Conservation (phyloP, 2,113 vertebrate genomes). For the Hyla sarda region DNA sequence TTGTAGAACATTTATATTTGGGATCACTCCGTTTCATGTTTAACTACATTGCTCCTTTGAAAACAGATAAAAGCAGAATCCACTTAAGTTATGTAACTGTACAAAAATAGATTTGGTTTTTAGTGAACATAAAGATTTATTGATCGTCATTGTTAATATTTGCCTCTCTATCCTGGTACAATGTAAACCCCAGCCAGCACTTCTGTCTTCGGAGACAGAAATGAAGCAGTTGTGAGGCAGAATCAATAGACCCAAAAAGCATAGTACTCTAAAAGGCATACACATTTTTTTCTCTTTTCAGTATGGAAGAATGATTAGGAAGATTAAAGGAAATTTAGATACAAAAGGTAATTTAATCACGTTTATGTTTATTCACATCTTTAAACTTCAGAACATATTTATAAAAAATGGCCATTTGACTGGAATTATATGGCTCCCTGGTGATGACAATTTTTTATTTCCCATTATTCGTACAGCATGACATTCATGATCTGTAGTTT, state of each 20-base stretch:
- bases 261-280: constrained; percentile 16
- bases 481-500: too few species aligned
- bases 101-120: constrained; percentile 53
- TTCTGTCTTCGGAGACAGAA: constrained; percentile 37
- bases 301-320: constrained; percentile 27
- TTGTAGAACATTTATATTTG: constrained; percentile 43
- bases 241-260: not conserved
- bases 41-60: constrained; percentile 54
- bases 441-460: not conserved
- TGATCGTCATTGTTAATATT: constrained; percentile 46
- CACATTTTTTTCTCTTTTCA: constrained; percentile 21
- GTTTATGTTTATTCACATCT: constrained; percentile 16
- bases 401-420: not conserved
- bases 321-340: constrained; percentile 34
- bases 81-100: constrained; percentile 45
- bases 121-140: constrained; percentile 58
- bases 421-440: not conserved
- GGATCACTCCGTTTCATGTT: constrained; percentile 15
- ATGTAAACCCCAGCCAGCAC: constrained; percentile 44
- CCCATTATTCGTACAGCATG: too few species aligned
- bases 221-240: constrained; percentile 20
- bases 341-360: not conserved
- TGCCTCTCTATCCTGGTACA: constrained; percentile 47
- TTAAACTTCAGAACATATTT: not conserved
- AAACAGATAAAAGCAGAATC: constrained; percentile 49